phyloP scores from a whole-genome alignment of 2,113 vertebrate species.

The Taurulus bubalis region DNA sequence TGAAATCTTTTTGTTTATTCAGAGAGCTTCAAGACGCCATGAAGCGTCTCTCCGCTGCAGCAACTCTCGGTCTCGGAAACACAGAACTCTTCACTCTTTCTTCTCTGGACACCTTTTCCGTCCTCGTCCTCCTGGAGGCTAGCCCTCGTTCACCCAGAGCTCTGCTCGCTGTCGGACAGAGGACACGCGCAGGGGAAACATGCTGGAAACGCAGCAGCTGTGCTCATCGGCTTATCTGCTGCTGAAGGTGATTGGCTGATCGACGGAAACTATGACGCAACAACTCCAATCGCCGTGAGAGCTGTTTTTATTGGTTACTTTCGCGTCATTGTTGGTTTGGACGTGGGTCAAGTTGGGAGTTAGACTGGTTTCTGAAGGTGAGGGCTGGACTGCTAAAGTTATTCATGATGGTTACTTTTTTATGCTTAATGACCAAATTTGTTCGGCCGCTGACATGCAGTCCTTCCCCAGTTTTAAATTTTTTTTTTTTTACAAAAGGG shows the following conservation, averaged over 20 bases:
- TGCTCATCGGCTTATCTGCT: slow-evolving; percentile 32
- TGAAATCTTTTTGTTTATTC: not conserved
- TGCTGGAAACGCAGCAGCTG: slow-evolving; percentile 38
- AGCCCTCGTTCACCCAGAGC: not conserved
- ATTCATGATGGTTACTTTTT: not conserved
- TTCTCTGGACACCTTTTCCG: not conserved
- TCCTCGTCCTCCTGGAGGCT: not conserved
- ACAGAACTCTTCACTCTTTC: not conserved
- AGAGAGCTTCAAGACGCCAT: not conserved
- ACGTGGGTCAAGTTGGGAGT: not conserved
- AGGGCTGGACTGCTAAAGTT: too few species aligned
- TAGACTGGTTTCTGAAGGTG: not conserved
- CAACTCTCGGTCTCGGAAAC: not conserved
- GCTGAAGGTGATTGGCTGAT: not conserved
- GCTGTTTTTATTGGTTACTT: not conserved
- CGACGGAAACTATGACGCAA: slow-evolving; percentile 29
- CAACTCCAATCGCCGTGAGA: not conserved
- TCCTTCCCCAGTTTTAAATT: not conserved
- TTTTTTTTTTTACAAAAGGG: not conserved
- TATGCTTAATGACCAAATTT: not conserved
- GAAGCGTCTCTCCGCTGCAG: not conserved
- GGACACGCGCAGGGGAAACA: slow-evolving; percentile 3
- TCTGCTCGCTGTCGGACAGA: slow-evolving; percentile 46
- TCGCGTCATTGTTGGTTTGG: not conserved
- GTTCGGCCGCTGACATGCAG: not conserved